Conservation (phyloP, 92 coral and sea anemone genomes). For the Phenganax marumi region DNA sequence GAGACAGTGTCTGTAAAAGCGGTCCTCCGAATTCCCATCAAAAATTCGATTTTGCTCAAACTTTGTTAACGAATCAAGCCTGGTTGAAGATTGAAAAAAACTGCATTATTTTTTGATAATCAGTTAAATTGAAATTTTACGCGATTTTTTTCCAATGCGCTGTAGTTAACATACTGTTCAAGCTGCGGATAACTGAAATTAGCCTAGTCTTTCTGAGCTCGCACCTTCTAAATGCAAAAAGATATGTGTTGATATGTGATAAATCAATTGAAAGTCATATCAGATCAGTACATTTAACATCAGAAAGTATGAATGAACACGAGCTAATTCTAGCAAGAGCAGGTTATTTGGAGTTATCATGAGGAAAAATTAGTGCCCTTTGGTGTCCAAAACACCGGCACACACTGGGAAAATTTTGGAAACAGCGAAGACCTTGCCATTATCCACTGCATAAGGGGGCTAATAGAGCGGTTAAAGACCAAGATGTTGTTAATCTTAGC, state of each 20-base stretch:
- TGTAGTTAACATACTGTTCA: too few species aligned
- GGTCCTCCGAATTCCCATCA: not conserved
- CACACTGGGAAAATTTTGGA: constrained; percentile 31
- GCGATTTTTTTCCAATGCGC: too few species aligned
- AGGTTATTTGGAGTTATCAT: not conserved
- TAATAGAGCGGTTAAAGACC: not conserved
- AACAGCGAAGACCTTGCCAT: constrained; percentile 14
- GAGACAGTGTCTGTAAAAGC: constrained; percentile 1
- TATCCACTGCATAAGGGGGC: constrained; percentile 6
- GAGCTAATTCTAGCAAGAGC: constrained; percentile 23
- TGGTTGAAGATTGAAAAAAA: too few species aligned
- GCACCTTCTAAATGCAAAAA: too few species aligned
- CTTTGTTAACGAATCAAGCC: too few species aligned
- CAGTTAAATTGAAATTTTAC: too few species aligned
- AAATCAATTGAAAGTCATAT: constrained; percentile 24
- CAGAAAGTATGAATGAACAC: constrained; percentile 7
- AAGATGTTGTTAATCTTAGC: constrained; percentile 18
- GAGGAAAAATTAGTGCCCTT: not conserved
- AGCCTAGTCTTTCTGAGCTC: too few species aligned
- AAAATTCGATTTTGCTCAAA: not conserved
- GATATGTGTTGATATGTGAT: constrained; percentile 5
- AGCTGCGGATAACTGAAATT: too few species aligned
- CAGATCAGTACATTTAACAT: constrained; percentile 4
- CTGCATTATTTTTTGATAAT: too few species aligned
- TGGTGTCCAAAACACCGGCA: constrained; percentile 8